Base-by-base conservation (phyloP, 2,888 invertebrate genomes). In the Dynastes tityus region DNA sequence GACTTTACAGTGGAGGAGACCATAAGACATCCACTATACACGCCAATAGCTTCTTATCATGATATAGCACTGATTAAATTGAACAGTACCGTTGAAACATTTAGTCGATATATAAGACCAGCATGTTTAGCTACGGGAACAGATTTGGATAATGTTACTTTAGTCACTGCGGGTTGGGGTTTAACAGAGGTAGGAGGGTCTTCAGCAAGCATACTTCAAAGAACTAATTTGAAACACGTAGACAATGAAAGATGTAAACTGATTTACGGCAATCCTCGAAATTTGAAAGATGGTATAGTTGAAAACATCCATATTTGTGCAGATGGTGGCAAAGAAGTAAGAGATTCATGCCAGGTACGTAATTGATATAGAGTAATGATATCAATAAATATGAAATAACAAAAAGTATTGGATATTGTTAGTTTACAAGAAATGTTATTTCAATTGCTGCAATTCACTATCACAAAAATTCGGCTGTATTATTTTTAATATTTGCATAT, bases 61-160 rank as follows among this genome's bases (percentile, higher is more conserved):
- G 91, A 91, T 78, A 90, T 91, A 51, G 91, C 90, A 13, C 85
- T 91, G 1, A 78, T 91, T 1, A 86, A 87, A 82, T 81, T 91
- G 61, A 87, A 88, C 32, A 81, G 82, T 5, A 78, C 81, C 1
- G 89, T 89, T 22, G 5, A 22, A 0, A 67, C 71, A 6, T 89
- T 90, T 78, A 84, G 87, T 40, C 83, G 84, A 13, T 85, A 84
- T 76, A 85, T 89, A 49, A 81, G 89, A 77, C 91, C 91, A 0
- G 89, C 90, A 27, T 91, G 91, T 83, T 82, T 91, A 11, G 82
- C 85, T 13, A 80, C 84, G 2, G 81, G 82, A 0, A 79, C 74
- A 8, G 49, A 78, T 0, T 76, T 85, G 2, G 75, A 83, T 0
- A 74, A 77, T 16, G 55, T 77, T 11, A 84, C 84, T 70, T 86